Percentiles rank a stretch among this genome's conserved stretches.
These are phyloP conservation scores for Auanema sp. DNA, from an alignment of 2,888 invertebrate genomes.

Conservation along the genomic window DNA sequence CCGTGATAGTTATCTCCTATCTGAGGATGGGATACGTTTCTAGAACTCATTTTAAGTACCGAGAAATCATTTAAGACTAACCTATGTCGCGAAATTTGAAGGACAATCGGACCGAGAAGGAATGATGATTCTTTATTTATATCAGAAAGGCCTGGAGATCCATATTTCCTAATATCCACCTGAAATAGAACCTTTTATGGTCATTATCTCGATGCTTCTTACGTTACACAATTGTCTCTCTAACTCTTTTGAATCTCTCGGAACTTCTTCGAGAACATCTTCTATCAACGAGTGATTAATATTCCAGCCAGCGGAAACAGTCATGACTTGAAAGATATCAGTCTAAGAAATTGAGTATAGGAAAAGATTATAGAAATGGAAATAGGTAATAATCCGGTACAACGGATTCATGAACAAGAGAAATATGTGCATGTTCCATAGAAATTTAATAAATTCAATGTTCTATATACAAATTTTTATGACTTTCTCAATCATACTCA, in stretches of 20 bases:
- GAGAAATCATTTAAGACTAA: constrained; percentile 9
- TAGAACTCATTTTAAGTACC: constrained; percentile 5
- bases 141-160: constrained; percentile 20
- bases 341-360: neutral
- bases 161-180: constrained; percentile 29
- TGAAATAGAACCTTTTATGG: constrained; percentile 11
- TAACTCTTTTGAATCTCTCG: constrained; percentile 17
- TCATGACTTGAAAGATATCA: neutral
- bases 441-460: too few species aligned
- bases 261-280: constrained; percentile 20
- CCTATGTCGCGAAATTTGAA: constrained; percentile 29
- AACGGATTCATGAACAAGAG: neutral
- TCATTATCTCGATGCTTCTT: too few species aligned
- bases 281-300: constrained; percentile 21
- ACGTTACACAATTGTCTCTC: constrained; percentile 22
- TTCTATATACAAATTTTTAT: neutral
- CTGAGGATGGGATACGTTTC: constrained; percentile 17
- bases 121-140: constrained; percentile 15
- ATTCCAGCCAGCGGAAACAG: constrained; percentile 26
- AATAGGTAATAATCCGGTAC: neutral
- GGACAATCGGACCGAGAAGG: constrained; percentile 24
- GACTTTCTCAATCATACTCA: neutral
- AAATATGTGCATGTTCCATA: too few species aligned
- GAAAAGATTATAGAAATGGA: neutral
- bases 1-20: constrained; percentile 23